phyloP scores from a whole-genome alignment of 1,140 invertebrate genomes.

The Monochamus saltuarius region DNA sequence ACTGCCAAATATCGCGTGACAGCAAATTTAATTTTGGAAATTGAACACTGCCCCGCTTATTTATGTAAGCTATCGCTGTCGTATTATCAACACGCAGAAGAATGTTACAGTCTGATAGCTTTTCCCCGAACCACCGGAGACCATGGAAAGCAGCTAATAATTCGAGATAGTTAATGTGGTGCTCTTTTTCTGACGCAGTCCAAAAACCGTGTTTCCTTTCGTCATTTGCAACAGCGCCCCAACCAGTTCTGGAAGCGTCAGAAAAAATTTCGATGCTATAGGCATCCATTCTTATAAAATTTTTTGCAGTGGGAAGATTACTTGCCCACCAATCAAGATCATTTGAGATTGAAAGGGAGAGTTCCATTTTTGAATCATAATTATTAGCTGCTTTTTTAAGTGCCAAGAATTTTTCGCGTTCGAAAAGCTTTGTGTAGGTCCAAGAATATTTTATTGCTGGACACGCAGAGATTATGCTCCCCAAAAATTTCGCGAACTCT shows the following conservation, averaged over 20 bases:
- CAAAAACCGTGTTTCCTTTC: slow-evolving; percentile 16
- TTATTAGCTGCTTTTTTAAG: slow-evolving; percentile 12
- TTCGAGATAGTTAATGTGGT: slow-evolving; percentile 26
- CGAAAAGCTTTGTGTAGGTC: slow-evolving; percentile 30
- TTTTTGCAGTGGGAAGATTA: neutral
- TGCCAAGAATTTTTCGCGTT: slow-evolving; percentile 26
- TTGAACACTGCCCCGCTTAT: slow-evolving; percentile 37
- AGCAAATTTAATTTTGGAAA: slow-evolving; percentile 28
- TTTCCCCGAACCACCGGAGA: slow-evolving; percentile 15
- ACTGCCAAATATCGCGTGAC: slow-evolving; percentile 31
- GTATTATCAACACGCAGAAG: no score
- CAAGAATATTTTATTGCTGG: slow-evolving; percentile 28
- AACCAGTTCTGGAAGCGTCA: slow-evolving; percentile 11
- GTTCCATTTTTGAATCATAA: slow-evolving; percentile 7
- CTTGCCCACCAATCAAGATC: slow-evolving; percentile 20
- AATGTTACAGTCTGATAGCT: slow-evolving; percentile 30
- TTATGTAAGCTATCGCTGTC: slow-evolving; percentile 37
- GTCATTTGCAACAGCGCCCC: slow-evolving; percentile 13
- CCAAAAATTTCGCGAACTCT: slow-evolving; percentile 23
- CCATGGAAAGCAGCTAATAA: slow-evolving; percentile 17
- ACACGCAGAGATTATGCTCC: slow-evolving; percentile 20
- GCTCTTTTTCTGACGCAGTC: neutral
- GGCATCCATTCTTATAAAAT: neutral
- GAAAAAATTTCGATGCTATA: neutral
- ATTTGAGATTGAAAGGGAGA: neutral